Evolutionary conservation across 2,113 vertebrate species (phyloP), one percentile per base, ranked within the genome.

Genomic region (Corythornis vintsioides): DNA sequence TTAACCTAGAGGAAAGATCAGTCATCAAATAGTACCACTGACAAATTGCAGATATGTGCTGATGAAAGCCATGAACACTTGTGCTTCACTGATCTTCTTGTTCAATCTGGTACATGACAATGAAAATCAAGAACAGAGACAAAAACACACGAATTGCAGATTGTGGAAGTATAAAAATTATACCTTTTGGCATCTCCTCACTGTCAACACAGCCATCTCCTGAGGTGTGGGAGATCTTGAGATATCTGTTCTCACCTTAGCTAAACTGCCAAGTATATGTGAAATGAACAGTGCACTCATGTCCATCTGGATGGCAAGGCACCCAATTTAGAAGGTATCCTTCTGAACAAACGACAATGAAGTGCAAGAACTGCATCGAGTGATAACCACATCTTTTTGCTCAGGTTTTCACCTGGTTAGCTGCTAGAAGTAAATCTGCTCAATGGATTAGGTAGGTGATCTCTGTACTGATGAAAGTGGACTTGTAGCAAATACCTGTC

Each of bases 161-260:
- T 3, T 91, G 92, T 64, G 56, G 47, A 83, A 77, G 29, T 61
- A 83, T 47, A 50, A 85, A 88, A 92, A 91, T 59, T 76, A 67
- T 89, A 89, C 85, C 72, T 92, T 89, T 86, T 74, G 92, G 42
- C 72, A 83, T 63, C 82, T 89, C 38, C 52, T 95, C 64, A 24
- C 70, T 89, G 82, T 94, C 93, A 92, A 88, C 88, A 83, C 56
- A 83, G 56, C 25, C 33, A n/a, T 88, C 25, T 89, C 47, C 64
- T 92, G 75, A 91, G 84, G 75, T 71, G 64, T 83, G 47, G 73
- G 92, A 87, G 75, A 83, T 52, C 75, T 52, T 59, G 56, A 95
- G 79, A 55, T 59, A 66, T 6, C 75, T 77, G 91, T 95, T 95
- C 95, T 92, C 90, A 91, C 88, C 64, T 94, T 13, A 91, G 47